Evolutionary conservation across 2,797 vertebrate genomes (phyloP).

Genomic region (Lacerta viridis): DNA sequence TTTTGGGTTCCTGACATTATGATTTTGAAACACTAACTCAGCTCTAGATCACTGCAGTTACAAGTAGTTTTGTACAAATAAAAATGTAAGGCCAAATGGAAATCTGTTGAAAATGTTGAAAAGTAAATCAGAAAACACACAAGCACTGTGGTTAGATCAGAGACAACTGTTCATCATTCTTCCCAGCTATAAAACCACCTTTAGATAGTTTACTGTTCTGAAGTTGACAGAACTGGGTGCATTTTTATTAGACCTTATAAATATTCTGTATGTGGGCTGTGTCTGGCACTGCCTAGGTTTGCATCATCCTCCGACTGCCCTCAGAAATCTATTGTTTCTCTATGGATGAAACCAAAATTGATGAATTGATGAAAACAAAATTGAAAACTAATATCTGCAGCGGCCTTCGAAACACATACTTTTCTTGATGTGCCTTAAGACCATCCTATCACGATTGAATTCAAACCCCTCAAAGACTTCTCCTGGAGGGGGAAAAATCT

Average conservation of each 20-base stretch:
- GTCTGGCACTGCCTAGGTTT: background rate
- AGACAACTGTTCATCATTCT: background rate
- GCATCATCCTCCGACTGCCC: background rate
- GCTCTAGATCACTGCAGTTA: background rate
- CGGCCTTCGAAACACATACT: constrained; percentile 10
- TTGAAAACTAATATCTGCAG: background rate
- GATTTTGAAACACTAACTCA: background rate
- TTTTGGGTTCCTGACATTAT: background rate
- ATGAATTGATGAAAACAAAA: background rate
- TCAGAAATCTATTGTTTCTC: constrained; percentile 7
- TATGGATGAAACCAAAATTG: background rate
- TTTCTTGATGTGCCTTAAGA: constrained; percentile 9
- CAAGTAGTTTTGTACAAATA: background rate
- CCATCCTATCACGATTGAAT: constrained; percentile 42
- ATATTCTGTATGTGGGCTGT: background rate
- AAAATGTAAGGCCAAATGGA: background rate
- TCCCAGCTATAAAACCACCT: background rate
- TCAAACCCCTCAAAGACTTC: constrained; percentile 21
- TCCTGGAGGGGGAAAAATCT: constrained; percentile 30
- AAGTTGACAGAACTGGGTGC: background rate
- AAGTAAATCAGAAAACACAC: background rate
- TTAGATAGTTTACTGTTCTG: background rate
- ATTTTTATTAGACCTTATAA: background rate
- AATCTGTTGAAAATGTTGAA: background rate
- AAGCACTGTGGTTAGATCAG: background rate